A percentile compares a stretch with the other conserved stretches of the same genome.
Evolutionary conservation across 2,113 vertebrate genomes (phyloP).

Genomic region (Vidua chalybeata): DNA sequence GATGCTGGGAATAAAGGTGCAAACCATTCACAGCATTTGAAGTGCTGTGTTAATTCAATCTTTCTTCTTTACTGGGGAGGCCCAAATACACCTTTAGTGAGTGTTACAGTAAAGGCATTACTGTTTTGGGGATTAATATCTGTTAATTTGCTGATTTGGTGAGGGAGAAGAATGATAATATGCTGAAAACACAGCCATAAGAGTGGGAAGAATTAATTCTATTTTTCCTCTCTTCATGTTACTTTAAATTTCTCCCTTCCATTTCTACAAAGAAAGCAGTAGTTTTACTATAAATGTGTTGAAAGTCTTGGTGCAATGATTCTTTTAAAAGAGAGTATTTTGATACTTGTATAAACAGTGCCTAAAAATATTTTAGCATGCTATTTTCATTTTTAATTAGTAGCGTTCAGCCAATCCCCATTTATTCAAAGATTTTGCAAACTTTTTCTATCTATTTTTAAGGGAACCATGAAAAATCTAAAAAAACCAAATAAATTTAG

Average conservation of each 20-base stretch:
- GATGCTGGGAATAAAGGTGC: not conserved
- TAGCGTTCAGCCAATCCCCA: not conserved
- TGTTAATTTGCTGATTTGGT: not conserved
- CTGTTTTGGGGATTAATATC: not conserved
- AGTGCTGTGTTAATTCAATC: not conserved
- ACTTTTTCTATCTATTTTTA: not conserved
- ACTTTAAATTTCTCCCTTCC: not conserved
- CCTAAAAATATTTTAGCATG: not conserved
- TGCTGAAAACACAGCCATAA: not conserved
- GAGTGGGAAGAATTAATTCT: not conserved
- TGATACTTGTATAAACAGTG: not conserved
- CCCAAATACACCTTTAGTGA: not conserved
- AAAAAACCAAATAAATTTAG: not conserved
- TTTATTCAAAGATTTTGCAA: not conserved
- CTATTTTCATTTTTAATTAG: not conserved
- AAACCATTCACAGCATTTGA: not conserved
- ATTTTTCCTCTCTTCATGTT: not conserved
- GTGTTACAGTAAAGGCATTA: not conserved
- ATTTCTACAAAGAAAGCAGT: not conserved
- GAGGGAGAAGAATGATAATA: not conserved
- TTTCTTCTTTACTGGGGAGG: not conserved
- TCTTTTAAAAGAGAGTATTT: not conserved
- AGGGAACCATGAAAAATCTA: not conserved
- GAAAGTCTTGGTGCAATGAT: not conserved
- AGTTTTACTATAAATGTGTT: not conserved